These are phyloP conservation scores for Ptilodon capucinus DNA, from an alignment of 2,888 invertebrate genomes.

Conservation along the genomic window DNA sequence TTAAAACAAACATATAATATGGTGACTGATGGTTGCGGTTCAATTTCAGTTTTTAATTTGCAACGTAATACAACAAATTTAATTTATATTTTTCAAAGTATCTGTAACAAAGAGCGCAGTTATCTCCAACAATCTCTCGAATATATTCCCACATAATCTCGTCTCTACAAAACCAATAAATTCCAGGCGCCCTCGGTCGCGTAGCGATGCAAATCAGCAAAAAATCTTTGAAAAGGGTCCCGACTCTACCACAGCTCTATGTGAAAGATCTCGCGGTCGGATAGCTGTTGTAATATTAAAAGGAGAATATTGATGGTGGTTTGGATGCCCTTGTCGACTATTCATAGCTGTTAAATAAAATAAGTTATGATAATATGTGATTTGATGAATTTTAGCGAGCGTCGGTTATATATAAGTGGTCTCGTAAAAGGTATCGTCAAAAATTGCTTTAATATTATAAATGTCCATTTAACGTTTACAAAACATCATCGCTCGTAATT, in stretches of 20 bases:
- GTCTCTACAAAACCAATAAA: not conserved
- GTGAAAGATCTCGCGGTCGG: not conserved
- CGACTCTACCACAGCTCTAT: not conserved
- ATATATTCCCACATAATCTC: not conserved
- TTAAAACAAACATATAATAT: no score
- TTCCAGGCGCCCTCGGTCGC: not conserved
- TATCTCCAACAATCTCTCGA: not conserved
- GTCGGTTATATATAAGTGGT: no score
- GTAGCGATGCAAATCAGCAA: conserved; percentile 1
- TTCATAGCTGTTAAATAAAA: not conserved
- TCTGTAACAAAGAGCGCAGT: not conserved
- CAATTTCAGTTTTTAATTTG: no score
- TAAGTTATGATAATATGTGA: no score
- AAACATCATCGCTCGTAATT: no score
- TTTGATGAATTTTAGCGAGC: no score
- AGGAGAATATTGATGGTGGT: not conserved
- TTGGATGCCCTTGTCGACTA: not conserved
- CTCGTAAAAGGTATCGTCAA: no score
- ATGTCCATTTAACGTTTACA: no score
- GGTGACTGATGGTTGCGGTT: no score
- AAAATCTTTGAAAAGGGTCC: not conserved
- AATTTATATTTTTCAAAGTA: no score
- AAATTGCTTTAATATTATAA: no score
- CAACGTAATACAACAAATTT: no score
- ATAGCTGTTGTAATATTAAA: not conserved